Base-by-base conservation (phyloP, 2,888 invertebrate species). In the Scotopteryx bipunctaria region DNA sequence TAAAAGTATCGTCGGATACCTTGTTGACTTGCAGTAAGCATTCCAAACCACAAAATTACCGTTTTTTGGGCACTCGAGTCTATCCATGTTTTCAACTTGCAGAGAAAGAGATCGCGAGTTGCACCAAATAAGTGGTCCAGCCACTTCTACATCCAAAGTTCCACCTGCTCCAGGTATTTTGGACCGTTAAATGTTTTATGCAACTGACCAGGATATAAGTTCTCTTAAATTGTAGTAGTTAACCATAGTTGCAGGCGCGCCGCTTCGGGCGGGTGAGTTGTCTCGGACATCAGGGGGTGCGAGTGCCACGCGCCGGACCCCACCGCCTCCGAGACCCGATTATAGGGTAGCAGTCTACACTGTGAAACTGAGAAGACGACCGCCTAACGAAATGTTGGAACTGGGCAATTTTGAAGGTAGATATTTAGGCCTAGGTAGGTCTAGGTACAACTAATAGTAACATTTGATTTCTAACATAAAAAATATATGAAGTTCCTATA, bases 21-120 rank as follows among this genome's bases (percentile, higher is more conserved):
- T 86, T 13, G 23, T 71, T 2, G 86, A 87, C 49, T 61, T 86
- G 47, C 80, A 85, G 85, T 85, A 55, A 73, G 75, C n/a, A n/a
- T n/a, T n/a, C n/a, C n/a, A n/a, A n/a, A n/a, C n/a, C n/a, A n/a
- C n/a, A n/a, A n/a, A n/a, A n/a, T n/a, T n/a, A n/a, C n/a, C n/a
- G n/a, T n/a, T n/a, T n/a, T n/a, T n/a, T n/a, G n/a, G n/a, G n/a
- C n/a, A n/a, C n/a, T n/a, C n/a, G n/a, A n/a, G n/a, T n/a, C n/a
- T n/a, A n/a, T n/a, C n/a, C 0, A 23, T 5, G 0, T 42, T 41
- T 42, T 21, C 9, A n/a, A 31, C 13, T 64, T 64, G 0, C 61
- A 76, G 76, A 21, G 74, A 69, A 40, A 61, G 69, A 15, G 73
- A 76, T 14, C 54, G 56, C 2, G 71, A 64, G 15, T 6, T 65